Conservation (phyloP, 2,888 invertebrate genomes). For the Synergus laeviventris region DNA sequence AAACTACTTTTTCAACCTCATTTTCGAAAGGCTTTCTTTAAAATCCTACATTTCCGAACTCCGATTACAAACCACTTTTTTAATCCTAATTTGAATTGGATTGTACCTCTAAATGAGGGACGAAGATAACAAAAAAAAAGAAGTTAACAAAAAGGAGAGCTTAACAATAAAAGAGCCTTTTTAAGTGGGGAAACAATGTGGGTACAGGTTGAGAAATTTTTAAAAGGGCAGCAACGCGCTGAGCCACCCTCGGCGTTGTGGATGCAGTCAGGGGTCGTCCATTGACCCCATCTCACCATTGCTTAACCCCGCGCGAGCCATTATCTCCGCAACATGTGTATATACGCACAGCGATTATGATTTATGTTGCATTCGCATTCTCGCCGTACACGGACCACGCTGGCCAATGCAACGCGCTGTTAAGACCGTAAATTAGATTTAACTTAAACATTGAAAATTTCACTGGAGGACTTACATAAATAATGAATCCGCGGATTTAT, state of each 20-base stretch:
- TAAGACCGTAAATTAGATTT: constrained; percentile 73
- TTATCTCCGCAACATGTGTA: constrained; percentile 71
- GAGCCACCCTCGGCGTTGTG: constrained; percentile 57
- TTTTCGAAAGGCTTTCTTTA: too few relatives aligned
- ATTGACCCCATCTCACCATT: constrained; percentile 67
- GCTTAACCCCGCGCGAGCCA: constrained; percentile 68
- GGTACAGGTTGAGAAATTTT: constrained; percentile 27
- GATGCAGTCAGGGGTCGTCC: constrained; percentile 65
- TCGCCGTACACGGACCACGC: constrained; percentile 45
- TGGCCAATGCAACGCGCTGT: constrained; percentile 36
- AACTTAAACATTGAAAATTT: constrained; percentile 72
- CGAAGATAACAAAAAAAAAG: background rate
- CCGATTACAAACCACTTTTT: too few relatives aligned
- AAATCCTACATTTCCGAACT: too few relatives aligned
- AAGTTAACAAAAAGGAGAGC: too few relatives aligned
- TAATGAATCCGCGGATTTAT: constrained; percentile 62
- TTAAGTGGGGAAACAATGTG: background rate
- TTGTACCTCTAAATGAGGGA: background rate
- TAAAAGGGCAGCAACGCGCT: constrained; percentile 9
- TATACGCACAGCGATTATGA: constrained; percentile 68
- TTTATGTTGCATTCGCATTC: constrained; percentile 66
- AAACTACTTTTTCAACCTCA: too few relatives aligned
- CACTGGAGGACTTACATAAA: constrained; percentile 69
- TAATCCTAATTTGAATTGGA: too few relatives aligned
- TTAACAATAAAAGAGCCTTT: too few relatives aligned